phyloP scores from a whole-genome alignment of 1,140 invertebrate genomes.

The Solen grandis region DNA sequence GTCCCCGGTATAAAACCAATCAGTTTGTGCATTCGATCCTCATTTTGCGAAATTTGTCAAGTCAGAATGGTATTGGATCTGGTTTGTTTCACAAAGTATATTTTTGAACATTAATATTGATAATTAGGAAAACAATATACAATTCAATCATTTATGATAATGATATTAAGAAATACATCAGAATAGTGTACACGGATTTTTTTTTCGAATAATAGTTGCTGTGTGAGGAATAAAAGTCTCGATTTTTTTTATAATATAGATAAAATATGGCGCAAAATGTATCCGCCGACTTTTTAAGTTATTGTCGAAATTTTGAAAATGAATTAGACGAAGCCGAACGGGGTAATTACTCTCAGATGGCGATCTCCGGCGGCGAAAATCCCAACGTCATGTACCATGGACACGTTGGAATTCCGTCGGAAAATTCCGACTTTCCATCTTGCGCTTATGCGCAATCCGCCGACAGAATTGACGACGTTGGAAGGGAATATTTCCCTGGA shows the following conservation, averaged over 20 bases:
- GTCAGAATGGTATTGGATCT: too few relatives aligned
- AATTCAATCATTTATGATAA: background rate
- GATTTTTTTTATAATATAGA: background rate
- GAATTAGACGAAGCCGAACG: slow-evolving; percentile 53
- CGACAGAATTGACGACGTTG: slow-evolving; percentile 46
- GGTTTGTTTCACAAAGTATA: too few relatives aligned
- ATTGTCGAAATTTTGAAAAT: slow-evolving; percentile 62
- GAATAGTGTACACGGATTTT: background rate
- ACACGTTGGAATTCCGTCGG: background rate
- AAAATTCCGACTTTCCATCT: slow-evolving; percentile 19
- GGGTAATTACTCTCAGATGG: background rate
- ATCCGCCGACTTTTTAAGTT: slow-evolving; percentile 60
- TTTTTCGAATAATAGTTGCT: background rate
- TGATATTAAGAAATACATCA: background rate
- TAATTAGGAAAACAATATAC: background rate
- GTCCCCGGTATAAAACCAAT: background rate
- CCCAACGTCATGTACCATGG: slow-evolving; percentile 17
- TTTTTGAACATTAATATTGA: background rate
- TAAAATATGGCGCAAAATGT: slow-evolving; percentile 42
- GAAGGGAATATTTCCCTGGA: slow-evolving; percentile 13
- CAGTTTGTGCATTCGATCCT: background rate
- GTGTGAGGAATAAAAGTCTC: background rate
- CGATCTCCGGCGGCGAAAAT: background rate
- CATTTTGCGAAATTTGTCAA: too few relatives aligned
- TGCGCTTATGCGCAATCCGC: slow-evolving; percentile 8